Conservation (phyloP, 2,113 vertebrate genomes). For the Albula glossodonta region DNA sequence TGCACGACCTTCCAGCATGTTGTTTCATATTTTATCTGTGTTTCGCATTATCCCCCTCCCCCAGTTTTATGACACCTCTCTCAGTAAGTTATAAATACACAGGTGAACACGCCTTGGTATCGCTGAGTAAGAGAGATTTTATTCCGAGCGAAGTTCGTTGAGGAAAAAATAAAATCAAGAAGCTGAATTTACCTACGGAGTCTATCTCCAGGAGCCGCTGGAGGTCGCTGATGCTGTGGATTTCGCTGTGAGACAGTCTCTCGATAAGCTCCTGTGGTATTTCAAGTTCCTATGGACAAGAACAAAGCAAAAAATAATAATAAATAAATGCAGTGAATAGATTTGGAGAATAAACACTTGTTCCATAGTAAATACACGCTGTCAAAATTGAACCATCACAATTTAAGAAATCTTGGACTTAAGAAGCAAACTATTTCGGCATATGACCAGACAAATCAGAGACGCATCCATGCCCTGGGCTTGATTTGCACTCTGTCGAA, state of each 20-base stretch:
- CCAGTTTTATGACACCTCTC: conserved; percentile 23
- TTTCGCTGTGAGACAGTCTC: conserved; percentile 91
- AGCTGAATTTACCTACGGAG: conserved; percentile 97
- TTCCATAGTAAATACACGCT: background rate
- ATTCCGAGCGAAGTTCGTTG: conserved; percentile 34
- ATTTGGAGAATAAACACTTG: conserved; percentile 23
- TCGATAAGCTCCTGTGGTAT: conserved; percentile 94
- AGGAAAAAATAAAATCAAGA: conserved; percentile 56
- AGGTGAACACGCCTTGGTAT: conserved; percentile 13
- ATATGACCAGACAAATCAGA: background rate
- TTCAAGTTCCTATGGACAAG: conserved; percentile 80
- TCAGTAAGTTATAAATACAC: conserved; percentile 26
- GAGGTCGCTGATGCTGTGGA: conserved; percentile 97
- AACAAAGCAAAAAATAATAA: conserved; percentile 27
- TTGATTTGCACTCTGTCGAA: conserved; percentile 16
- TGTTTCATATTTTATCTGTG: conserved; percentile 6
- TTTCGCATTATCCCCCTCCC: background rate
- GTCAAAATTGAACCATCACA: background rate
- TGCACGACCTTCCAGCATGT: conserved; percentile 9
- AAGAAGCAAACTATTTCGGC: background rate
- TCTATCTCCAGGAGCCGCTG: conserved; percentile 98
- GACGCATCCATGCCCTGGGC: background rate
- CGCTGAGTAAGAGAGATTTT: conserved; percentile 13
- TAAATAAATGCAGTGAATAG: conserved; percentile 46
- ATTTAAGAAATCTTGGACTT: background rate